These are phyloP conservation scores for Nansenia antarctica DNA, from an alignment of 2,113 vertebrate genomes.

Conservation along the genomic window DNA sequence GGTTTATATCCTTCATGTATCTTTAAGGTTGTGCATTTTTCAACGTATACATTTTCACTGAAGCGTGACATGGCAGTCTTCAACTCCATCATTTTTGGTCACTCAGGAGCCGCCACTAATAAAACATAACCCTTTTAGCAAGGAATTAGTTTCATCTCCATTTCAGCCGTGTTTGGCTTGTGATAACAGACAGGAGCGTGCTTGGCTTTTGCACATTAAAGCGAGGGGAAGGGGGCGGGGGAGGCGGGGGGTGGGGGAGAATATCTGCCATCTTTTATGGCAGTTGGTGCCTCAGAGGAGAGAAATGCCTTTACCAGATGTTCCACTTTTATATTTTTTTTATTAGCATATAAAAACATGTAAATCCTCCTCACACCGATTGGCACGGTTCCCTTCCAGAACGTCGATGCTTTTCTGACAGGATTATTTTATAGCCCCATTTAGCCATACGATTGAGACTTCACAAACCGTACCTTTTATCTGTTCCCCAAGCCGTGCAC, in stretches of 20 bases:
- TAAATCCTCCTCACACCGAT: constrained; percentile 37
- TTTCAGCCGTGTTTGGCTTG: constrained; percentile 51
- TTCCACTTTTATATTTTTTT: constrained; percentile 63
- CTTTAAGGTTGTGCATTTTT: constrained; percentile 55
- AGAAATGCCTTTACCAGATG: constrained; percentile 67
- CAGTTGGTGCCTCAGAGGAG: constrained; percentile 56
- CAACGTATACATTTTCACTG: constrained; percentile 60
- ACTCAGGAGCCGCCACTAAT: constrained; percentile 58
- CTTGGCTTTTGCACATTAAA: constrained; percentile 56
- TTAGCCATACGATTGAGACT: constrained; percentile 47
- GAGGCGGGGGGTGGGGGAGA: constrained; percentile 27
- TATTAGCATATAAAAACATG: constrained; percentile 59
- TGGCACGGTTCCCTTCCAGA: constrained; percentile 17
- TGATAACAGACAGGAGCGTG: constrained; percentile 55
- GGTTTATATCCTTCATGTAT: too few species aligned
- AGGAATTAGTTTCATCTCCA: constrained; percentile 57
- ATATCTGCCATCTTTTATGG: constrained; percentile 58
- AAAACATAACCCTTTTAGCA: constrained; percentile 62
- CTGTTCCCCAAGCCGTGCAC: constrained; percentile 31
- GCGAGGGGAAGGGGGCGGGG: too few species aligned
- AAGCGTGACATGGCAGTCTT: constrained; percentile 57
- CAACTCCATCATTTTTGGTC: constrained; percentile 34
- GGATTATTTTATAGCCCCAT: constrained; percentile 57
- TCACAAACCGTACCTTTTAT: constrained; percentile 37
- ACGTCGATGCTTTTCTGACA: constrained; percentile 28